Base-by-base conservation (phyloP, 2,888 invertebrate species). In the Acrobasis consociella region DNA sequence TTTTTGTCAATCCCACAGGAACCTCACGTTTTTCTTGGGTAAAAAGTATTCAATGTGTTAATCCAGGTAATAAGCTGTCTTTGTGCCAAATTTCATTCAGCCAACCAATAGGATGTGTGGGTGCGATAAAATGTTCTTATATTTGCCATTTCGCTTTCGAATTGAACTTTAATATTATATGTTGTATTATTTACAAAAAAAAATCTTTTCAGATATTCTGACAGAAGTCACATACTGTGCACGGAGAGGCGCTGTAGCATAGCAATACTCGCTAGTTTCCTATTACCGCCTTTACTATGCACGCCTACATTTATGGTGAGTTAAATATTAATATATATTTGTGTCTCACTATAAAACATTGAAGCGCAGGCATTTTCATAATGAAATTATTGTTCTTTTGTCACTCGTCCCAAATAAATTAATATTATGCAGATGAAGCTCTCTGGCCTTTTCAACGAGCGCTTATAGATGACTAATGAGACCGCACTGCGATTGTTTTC, bases 211-310 rank as follows among this genome's bases (percentile, higher is more conserved):
- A 96, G 96, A 80, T 96, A 96, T 83, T 97, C 97, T 0, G 95
- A 96, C 66, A 94, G 94, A 77, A 96, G 95, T 72, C 94, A 95
- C 76, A 93, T 95, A 31, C 93, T 96, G 77, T 98, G 97, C 82
- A 95, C 96, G 59, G 95, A 97, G 75, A 90, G 94, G 13, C 94
- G 97, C 62, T 97, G 98, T 80, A 95, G 95, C 67, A 88, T 95
- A 66, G 96, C 97, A 13, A 96, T 98, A 67, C 82, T 95, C 22
- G 89, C 95, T 66, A 96, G 97, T 72, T 97, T 97, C 82, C 79
- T 96, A 64, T 89, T 96, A 17, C 96, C 97, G 1, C 94, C 97
- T 0, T 88, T 98, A 65, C 93, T 98, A 64, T 98, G 97, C 84
- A 94, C 96, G 65, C 98, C 98, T 0, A 96, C 97, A 64, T 97